Evolutionary conservation across 1,140 invertebrate genomes (phyloP).

Genomic region (Pachypeltis micranthus): DNA sequence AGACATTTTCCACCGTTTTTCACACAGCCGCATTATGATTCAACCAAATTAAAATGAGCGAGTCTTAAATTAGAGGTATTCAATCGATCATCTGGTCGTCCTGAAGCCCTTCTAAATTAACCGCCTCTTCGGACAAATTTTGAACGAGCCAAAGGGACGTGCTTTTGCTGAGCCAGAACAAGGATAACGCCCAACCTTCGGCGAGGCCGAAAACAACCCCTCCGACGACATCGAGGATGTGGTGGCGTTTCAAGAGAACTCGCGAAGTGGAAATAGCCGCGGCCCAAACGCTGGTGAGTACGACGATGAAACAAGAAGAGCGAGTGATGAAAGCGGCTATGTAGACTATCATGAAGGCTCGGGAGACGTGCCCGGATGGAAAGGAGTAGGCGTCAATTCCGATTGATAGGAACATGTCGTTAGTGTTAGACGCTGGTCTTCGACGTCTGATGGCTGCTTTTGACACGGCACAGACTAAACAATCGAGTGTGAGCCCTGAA

Average conservation of each 20-base stretch:
- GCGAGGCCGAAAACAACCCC: conserved; percentile 65
- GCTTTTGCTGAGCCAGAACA: conserved; percentile 52
- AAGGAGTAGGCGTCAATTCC: conserved; percentile 86
- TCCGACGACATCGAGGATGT: conserved; percentile 69
- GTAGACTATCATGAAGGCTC: conserved; percentile 61
- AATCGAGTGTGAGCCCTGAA: conserved; percentile 74
- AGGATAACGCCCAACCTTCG: conserved; percentile 50
- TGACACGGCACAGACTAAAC: conserved; percentile 63
- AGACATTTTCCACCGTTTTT: too few species aligned
- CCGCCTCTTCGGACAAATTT: neutral
- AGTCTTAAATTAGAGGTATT: too few species aligned
- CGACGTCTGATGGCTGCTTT: conserved; percentile 68
- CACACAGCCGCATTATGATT: too few species aligned
- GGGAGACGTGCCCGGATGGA: conserved; percentile 89
- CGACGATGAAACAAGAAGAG: conserved; percentile 41
- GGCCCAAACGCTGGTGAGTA: conserved; percentile 60
- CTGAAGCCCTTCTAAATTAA: neutral
- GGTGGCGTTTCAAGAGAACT: conserved; percentile 69
- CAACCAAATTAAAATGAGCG: too few species aligned
- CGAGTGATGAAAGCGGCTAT: conserved; percentile 54
- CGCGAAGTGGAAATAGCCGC: conserved; percentile 62
- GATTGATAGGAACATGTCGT: conserved; percentile 47
- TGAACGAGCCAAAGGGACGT: conserved; percentile 37
- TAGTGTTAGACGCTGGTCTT: conserved; percentile 53
- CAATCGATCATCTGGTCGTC: too few species aligned